Conservation (phyloP, 2,888 invertebrate species). For the Hipparchia semele region DNA sequence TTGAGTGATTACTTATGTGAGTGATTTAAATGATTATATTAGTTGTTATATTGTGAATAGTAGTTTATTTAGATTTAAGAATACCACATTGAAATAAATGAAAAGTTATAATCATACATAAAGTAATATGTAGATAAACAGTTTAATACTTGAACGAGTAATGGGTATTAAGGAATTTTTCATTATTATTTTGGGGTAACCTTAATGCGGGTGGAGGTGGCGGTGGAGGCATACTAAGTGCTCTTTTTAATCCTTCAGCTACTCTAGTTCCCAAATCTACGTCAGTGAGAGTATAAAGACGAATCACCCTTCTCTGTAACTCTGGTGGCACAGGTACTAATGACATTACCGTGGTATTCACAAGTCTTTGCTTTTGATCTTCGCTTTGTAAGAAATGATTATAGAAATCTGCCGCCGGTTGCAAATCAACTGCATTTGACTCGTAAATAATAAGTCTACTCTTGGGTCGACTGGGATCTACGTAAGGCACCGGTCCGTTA, state of each 20-base stretch:
- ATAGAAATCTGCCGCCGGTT: constrained; percentile 89
- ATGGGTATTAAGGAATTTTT: background rate
- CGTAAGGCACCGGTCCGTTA: constrained; percentile 88
- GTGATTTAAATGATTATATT: too few relatives aligned
- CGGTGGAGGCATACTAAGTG: constrained; percentile 24
- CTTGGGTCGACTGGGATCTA: constrained; percentile 62
- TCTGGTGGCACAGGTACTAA: constrained; percentile 55
- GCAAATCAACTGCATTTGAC: constrained; percentile 54
- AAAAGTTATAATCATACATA: too few relatives aligned
- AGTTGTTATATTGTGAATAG: too few relatives aligned
- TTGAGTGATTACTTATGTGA: too few relatives aligned
- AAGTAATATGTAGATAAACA: too few relatives aligned
- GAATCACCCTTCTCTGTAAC: constrained; percentile 89
- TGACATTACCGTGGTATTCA: constrained; percentile 40
- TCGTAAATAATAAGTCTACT: constrained; percentile 49
- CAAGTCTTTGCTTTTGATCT: constrained; percentile 48
- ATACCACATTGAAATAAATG: too few relatives aligned
- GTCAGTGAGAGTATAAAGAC: constrained; percentile 89
- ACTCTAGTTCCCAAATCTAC: constrained; percentile 85
- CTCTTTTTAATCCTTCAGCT: constrained; percentile 24
- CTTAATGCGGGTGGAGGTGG: constrained; percentile 42
- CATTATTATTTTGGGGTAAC: background rate
- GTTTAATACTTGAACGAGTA: background rate
- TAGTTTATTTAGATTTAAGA: too few relatives aligned
- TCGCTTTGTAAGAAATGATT: constrained; percentile 54